Percentiles rank a stretch among this genome's conserved stretches.
Evolutionary conservation across 2,797 vertebrate species (phyloP).

Genomic region (Acanthurus leucopareius): DNA sequence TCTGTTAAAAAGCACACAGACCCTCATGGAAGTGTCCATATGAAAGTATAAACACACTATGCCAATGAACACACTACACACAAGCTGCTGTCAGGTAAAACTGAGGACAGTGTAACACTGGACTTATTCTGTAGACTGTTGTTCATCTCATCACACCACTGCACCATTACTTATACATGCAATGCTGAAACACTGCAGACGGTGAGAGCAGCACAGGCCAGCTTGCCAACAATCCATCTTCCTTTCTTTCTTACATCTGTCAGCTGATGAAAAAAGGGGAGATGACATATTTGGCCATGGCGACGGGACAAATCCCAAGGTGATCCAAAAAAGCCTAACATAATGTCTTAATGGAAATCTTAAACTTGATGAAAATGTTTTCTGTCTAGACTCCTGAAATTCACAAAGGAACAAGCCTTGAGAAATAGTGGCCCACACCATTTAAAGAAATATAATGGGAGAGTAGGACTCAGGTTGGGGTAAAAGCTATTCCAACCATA

Average conservation of each 20-base stretch:
- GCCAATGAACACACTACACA: conserved; percentile 15
- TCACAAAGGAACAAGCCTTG: conserved; percentile 24
- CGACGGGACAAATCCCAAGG: conserved; percentile 39
- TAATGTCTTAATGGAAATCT: conserved; percentile 55
- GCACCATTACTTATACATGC: conserved; percentile 35
- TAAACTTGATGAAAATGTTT: conserved; percentile 52
- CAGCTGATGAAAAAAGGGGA: conserved; percentile 35
- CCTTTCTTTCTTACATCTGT: conserved; percentile 33
- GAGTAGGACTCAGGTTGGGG: conserved; percentile 11
- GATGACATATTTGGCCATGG: conserved; percentile 61
- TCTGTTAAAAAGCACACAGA: background rate
- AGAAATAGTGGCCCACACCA: conserved; percentile 31
- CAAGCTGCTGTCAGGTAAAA: conserved; percentile 16
- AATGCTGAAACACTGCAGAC: conserved; percentile 37
- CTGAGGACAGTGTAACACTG: conserved; percentile 2
- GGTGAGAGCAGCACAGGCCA: conserved; percentile 40
- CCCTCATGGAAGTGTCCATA: conserved; percentile 11
- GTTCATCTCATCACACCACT: conserved; percentile 52
- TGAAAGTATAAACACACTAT: conserved; percentile 15
- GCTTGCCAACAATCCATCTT: conserved; percentile 44
- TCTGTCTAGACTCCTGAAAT: conserved; percentile 56
- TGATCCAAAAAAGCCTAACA: conserved; percentile 48
- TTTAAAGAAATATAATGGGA: conserved; percentile 41
- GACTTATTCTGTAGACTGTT: conserved; percentile 32
- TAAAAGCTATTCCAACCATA: conserved; percentile 14